Percentiles rank a stretch among this genome's conserved stretches.
These are phyloP conservation scores for Mus spicilegus DNA, from an alignment of 2,113 vertebrate species.

Conservation along the genomic window DNA sequence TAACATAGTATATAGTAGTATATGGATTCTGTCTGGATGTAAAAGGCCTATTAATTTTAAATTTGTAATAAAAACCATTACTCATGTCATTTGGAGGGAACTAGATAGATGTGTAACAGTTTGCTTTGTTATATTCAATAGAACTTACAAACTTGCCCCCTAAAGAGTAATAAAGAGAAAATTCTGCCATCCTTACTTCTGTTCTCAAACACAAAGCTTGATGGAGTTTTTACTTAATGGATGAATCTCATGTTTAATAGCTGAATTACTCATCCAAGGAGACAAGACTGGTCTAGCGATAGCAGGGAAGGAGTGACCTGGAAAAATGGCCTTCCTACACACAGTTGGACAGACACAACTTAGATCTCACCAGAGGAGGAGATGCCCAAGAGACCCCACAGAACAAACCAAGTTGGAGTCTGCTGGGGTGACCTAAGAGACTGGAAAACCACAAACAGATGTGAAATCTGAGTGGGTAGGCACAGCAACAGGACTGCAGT, in stretches of 20 bases:
- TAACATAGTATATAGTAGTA: neutral
- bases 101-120: neutral
- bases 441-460: neutral
- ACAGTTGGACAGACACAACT: neutral
- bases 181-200: neutral
- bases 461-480: neutral
- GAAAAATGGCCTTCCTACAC: neutral
- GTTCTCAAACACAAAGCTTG: neutral
- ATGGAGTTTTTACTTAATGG: slow-evolving; percentile 7
- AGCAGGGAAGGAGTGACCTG: neutral
- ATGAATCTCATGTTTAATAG: neutral
- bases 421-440: neutral
- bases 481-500: neutral
- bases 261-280: neutral
- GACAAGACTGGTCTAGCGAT: neutral
- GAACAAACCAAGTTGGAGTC: neutral
- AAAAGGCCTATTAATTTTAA: slow-evolving; percentile 30
- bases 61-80: slow-evolving; percentile 43
- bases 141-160: neutral
- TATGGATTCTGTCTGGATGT: neutral
- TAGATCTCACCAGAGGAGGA: neutral
- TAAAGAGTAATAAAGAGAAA: slow-evolving; percentile 8
- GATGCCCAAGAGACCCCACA: neutral
- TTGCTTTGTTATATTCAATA: slow-evolving; percentile 6
- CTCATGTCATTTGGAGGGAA: neutral